phyloP scores from a whole-genome alignment of 2,888 invertebrate species.

The Rhaphigaster nebulosa region DNA sequence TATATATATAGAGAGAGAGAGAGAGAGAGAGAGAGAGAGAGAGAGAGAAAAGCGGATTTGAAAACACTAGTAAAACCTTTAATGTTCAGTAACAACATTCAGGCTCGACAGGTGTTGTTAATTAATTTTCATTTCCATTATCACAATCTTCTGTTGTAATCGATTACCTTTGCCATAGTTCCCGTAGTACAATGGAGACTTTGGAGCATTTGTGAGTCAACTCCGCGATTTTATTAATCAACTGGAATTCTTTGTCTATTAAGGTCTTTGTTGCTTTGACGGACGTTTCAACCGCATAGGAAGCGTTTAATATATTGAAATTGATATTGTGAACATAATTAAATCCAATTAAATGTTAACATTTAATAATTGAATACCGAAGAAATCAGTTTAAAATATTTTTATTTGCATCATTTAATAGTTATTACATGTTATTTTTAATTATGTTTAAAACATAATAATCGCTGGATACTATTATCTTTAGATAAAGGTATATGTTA shows the following conservation, averaged over 20 bases:
- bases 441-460: no score
- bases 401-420: background rate
- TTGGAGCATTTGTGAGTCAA: background rate
- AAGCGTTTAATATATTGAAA: background rate
- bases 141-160: background rate
- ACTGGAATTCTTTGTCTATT: background rate
- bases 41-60: no score
- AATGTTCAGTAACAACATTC: background rate
- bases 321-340: background rate
- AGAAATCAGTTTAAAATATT: no score
- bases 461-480: no score
- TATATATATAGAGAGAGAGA: no score
- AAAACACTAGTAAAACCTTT: no score
- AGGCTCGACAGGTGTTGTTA: background rate
- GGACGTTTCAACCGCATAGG: background rate
- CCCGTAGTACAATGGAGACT: background rate
- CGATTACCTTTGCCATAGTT: background rate
- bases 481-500: no score
- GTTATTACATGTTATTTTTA: no score
- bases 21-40: no score
- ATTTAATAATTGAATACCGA: background rate
- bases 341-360: background rate
- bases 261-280: background rate
- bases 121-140: background rate
- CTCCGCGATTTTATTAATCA: background rate